These are phyloP conservation scores for Troides helena DNA, from an alignment of 2,888 invertebrate species.

Conservation along the genomic window DNA sequence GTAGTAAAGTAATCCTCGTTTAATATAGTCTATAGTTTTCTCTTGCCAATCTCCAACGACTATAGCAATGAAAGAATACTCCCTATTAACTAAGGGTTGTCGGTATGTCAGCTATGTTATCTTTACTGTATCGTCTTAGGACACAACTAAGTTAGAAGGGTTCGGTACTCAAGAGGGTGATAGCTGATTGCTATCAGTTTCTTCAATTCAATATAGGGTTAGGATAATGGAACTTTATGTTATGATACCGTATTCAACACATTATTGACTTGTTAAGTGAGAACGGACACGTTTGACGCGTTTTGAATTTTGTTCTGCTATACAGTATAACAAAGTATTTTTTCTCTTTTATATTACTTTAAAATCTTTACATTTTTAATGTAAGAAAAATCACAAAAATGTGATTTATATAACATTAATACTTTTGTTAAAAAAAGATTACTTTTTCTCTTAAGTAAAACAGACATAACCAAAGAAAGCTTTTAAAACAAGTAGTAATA, in stretches of 20 bases:
- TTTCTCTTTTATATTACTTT: background rate
- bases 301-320: background rate
- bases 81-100: background rate
- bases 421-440: too few species aligned
- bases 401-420: too few species aligned
- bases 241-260: constrained; percentile 4
- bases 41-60: background rate
- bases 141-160: constrained; percentile 43
- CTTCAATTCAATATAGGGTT: constrained; percentile 18
- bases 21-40: background rate
- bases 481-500: too few species aligned
- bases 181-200: constrained; percentile 39
- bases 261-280: background rate
- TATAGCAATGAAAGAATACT: background rate
- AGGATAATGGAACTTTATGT: constrained; percentile 6
- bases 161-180: constrained; percentile 40
- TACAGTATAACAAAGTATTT: background rate
- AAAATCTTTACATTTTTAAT: too few species aligned
- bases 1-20: too few species aligned
- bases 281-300: background rate
- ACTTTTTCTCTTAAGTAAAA: too few species aligned
- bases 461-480: too few species aligned
- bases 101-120: constrained; percentile 31
- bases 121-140: constrained; percentile 47
- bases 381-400: too few species aligned